Percentiles rank a stretch among this genome's conserved stretches.
Evolutionary conservation across 2,888 invertebrate genomes (phyloP).

Genomic region (Saturnia japonica): DNA sequence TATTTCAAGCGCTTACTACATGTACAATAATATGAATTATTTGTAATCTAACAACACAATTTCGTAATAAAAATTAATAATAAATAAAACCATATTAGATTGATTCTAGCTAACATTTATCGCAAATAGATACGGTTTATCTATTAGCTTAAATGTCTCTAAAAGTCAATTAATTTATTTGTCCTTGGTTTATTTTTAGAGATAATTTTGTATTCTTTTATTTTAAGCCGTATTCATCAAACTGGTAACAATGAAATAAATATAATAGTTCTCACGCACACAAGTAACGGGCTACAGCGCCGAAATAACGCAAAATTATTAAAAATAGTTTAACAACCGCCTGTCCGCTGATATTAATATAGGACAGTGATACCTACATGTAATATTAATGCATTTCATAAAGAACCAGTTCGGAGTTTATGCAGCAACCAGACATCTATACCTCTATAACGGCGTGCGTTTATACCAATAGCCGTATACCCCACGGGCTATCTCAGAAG

Average conservation of each 20-base stretch:
- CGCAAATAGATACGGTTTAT: neutral
- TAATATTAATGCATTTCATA: constrained; percentile 9
- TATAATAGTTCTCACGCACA: neutral
- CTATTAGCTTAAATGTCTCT: neutral
- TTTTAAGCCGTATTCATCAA: neutral
- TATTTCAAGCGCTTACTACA: no score
- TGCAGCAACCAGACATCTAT: constrained; percentile 43
- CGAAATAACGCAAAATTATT: neutral
- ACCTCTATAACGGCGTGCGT: constrained; percentile 50
- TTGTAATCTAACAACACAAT: no score
- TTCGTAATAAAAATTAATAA: no score
- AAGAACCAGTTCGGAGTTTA: constrained; percentile 39
- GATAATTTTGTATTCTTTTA: neutral
- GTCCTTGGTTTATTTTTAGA: neutral
- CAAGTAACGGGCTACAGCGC: neutral
- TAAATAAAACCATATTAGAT: no score
- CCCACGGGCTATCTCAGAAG: constrained; percentile 73
- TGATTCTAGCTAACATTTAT: neutral
- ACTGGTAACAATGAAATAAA: neutral
- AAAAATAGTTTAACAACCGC: neutral
- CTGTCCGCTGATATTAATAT: neutral
- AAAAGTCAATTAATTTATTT: neutral
- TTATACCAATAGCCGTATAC: constrained; percentile 64
- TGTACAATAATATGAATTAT: no score
- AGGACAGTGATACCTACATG: neutral